Base-by-base conservation (phyloP, 2,113 vertebrate species). In the Eira barbara region DNA sequence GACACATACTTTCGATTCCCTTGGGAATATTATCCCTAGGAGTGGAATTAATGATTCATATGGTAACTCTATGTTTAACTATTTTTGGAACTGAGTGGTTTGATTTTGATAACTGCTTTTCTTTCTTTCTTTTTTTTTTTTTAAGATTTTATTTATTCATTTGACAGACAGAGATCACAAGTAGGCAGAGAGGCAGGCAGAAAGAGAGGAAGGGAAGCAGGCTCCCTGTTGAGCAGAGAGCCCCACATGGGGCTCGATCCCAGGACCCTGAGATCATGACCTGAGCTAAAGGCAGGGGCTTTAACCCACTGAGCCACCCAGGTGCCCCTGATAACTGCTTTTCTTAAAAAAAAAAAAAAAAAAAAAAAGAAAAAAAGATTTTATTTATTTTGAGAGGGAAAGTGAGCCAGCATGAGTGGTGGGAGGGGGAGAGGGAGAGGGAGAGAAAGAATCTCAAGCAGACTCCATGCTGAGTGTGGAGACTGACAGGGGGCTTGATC, bases 71-170 rank as follows among this genome's bases (percentile, higher is more conserved):
- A 25, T 25, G 18, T 63, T 93, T 89, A 52, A 69, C 21, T 92
- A 76, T 73, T 80, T 85, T 21, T 78, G 80, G 69, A 78, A 86
- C 6, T 61, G 47, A 95, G 52, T 52, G 78, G 20, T 91, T 59
- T 95, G 61, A 91, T 47, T 95, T 84, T 71, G 73, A 63, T 65
- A 85, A 91, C 34, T 95, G 73, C 34, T 94, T 88, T 67, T 89
- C 63, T 81, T 18, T 67, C 12, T 31, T 31, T n/a, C n/a, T n/a
- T 14, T 61, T 29, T 63, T 49, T 63, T 27, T 61, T 61, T 61
- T 5, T 6, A 52, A 18, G 17, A 55, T 55, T 55, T 55, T 55
- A 55, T 55, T 55, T 55, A 55, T 55, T 55, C 17, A 55, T 55
- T 55, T 55, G 52, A 55, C 52, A 55, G 52, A 55, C 52, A 55